Conservation (phyloP, 2,797 vertebrate genomes). For the Hippopotamyrus pictus region DNA sequence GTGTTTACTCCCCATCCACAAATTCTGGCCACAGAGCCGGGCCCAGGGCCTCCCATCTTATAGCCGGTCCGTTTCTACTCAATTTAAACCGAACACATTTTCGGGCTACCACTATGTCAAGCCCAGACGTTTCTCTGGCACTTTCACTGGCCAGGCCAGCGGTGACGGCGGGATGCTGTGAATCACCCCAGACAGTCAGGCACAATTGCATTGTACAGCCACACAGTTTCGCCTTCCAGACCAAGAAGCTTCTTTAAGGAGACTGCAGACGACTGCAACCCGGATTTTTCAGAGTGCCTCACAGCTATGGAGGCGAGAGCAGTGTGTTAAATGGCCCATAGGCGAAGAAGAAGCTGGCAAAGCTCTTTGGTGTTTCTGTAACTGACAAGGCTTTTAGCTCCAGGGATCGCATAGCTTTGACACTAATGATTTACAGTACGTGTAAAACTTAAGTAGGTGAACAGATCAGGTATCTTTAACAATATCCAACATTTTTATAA, state of each 20-base stretch:
- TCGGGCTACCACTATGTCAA: conserved; percentile 15
- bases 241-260: neutral
- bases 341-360: conserved; percentile 37
- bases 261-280: conserved; percentile 7
- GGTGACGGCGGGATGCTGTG: neutral
- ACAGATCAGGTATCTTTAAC: neutral
- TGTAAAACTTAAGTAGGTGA: conserved; percentile 36
- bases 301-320: conserved; percentile 48
- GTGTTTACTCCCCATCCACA: conserved; percentile 18
- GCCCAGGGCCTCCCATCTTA: neutral
- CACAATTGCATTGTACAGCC: neutral
- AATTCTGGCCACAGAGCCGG: conserved; percentile 12
- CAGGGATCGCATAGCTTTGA: conserved; percentile 43
- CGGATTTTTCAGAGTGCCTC: neutral
- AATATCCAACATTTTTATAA: neutral
- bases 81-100: conserved; percentile 10
- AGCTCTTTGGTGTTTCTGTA: conserved; percentile 48
- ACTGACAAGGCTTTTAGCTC: conserved; percentile 48
- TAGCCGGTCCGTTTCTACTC: conserved; percentile 5
- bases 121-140: conserved; percentile 8
- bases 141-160: neutral
- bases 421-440: conserved; percentile 43
- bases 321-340: conserved; percentile 58
- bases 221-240: neutral
- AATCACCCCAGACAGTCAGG: neutral